A percentile compares a stretch with the other conserved stretches of the same genome.
Evolutionary conservation across 1,140 invertebrate genomes (phyloP).

Genomic region (Linepithema humile): DNA sequence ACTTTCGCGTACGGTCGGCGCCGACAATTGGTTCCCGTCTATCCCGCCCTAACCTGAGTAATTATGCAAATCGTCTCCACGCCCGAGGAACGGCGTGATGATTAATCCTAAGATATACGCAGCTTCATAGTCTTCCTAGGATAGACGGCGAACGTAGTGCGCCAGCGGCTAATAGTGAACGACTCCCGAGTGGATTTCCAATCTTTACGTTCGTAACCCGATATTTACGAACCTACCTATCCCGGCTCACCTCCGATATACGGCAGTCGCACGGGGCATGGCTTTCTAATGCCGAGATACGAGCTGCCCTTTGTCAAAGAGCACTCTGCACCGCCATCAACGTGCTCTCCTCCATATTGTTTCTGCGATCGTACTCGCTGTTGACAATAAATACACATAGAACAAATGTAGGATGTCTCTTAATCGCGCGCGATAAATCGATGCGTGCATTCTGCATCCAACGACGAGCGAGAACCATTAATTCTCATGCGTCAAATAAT

Average conservation of each 20-base stretch:
- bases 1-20: constrained; percentile 33
- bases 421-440: neutral
- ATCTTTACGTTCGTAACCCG: constrained; percentile 57
- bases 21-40: constrained; percentile 45
- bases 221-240: constrained; percentile 52
- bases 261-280: neutral
- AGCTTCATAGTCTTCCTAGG: constrained; percentile 31
- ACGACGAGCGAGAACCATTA: no score
- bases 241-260: neutral
- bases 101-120: constrained; percentile 54
- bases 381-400: no score
- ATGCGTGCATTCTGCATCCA: no score
- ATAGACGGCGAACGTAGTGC: neutral
- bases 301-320: constrained; percentile 55
- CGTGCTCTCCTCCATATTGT: neutral
- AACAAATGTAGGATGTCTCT: no score
- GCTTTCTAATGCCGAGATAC: constrained; percentile 57
- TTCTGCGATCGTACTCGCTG: neutral
- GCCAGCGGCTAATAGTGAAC: constrained; percentile 43
- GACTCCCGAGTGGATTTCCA: constrained; percentile 38
- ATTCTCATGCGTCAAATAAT: neutral
- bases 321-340: neutral
- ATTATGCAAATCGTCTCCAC: constrained; percentile 53
- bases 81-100: constrained; percentile 35
- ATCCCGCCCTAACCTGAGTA: constrained; percentile 19